phyloP scores from a whole-genome alignment of 2,113 vertebrate genomes.

The Chamaetylas fuelleborni region DNA sequence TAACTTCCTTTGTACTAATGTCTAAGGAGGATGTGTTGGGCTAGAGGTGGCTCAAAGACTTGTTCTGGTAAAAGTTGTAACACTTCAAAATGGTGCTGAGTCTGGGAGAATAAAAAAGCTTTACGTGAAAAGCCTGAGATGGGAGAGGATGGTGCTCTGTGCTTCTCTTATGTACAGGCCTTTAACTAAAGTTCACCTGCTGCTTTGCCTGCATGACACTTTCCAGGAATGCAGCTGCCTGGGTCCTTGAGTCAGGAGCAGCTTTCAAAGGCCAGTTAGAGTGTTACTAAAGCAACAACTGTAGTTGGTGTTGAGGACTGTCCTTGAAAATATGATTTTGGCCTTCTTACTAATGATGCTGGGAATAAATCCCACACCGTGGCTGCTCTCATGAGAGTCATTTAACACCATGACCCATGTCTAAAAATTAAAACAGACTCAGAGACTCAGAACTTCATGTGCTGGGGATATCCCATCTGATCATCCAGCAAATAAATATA shows the following conservation, averaged over 20 bases:
- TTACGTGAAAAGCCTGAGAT: not conserved
- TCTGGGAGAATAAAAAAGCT: accelerated
- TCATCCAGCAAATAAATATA: not conserved
- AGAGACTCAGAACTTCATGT: not conserved
- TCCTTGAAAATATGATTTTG: not conserved
- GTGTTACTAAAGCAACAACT: not conserved
- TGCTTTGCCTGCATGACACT: not conserved
- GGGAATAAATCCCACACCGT: not conserved
- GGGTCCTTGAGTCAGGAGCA: not conserved
- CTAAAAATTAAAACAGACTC: not conserved
- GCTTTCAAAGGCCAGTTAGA: not conserved
- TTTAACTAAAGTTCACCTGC: not conserved
- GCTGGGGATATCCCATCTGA: not conserved
- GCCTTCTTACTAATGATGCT: not conserved
- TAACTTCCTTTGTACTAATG: not conserved
- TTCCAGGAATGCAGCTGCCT: not conserved
- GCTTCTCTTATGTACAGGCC: not conserved
- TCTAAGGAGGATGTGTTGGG: not conserved
- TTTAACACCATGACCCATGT: not conserved
- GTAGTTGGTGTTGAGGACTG: not conserved
- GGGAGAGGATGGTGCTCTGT: not conserved
- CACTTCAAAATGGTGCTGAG: not conserved
- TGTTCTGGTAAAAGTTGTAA: not conserved
- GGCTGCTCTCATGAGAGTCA: not conserved
- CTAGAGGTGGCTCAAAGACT: not conserved